Conservation (phyloP, 1,140 invertebrate genomes). For the Nephila pilipes region DNA sequence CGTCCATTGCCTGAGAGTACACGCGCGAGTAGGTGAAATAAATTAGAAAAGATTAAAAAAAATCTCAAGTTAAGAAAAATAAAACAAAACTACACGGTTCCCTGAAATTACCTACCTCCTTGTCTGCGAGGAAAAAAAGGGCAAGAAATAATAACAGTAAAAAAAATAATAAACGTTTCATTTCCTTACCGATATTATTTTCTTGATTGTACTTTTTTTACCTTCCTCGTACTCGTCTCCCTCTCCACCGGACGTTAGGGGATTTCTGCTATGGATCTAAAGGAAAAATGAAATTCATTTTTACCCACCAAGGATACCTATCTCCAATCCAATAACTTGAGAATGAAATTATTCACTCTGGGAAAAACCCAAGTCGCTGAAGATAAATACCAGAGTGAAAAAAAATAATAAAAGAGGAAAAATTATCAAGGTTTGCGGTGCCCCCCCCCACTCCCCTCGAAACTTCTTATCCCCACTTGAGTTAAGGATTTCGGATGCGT, state of each 20-base stretch:
- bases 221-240: background rate
- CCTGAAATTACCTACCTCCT: conserved; percentile 47
- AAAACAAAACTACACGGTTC: conserved; percentile 12
- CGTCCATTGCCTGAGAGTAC: conserved; percentile 49
- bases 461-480: conserved; percentile 28
- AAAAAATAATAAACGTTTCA: conserved; percentile 39
- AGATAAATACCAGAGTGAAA: conserved; percentile 49
- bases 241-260: conserved; percentile 5
- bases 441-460: background rate
- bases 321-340: conserved; percentile 62
- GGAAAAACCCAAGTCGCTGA: background rate
- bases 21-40: conserved; percentile 42
- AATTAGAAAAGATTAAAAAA: conserved; percentile 42
- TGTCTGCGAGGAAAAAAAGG: conserved; percentile 18
- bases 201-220: conserved; percentile 31
- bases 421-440: background rate
- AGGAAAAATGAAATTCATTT: conserved; percentile 70
- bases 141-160: conserved; percentile 20
- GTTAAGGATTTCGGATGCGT: conserved; percentile 28
- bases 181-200: conserved; percentile 65
- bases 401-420: conserved; percentile 15
- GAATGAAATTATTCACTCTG: conserved; percentile 56
- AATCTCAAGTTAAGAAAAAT: background rate
- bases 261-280: conserved; percentile 49
- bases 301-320: conserved; percentile 43